Conservation (phyloP, 2,888 invertebrate genomes). For the Epiblema foenella region DNA sequence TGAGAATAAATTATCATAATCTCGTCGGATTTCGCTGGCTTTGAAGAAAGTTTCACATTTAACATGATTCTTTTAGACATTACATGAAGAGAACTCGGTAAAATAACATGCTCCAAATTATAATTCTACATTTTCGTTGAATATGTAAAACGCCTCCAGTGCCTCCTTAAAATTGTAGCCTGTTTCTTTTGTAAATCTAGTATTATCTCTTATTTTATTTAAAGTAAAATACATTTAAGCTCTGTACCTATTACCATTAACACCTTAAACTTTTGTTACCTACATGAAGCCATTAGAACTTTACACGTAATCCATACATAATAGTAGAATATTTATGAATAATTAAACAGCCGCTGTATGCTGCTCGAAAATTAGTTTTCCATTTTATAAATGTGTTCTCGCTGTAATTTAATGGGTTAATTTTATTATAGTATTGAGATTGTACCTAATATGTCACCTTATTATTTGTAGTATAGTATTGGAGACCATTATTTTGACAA, state of each 20-base stretch:
- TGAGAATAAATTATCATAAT: conserved; percentile 26
- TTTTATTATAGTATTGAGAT: too few species aligned
- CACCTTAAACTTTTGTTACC: conserved; percentile 11
- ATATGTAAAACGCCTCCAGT: too few species aligned
- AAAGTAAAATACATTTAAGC: neutral
- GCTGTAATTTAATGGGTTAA: too few species aligned
- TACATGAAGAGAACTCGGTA: neutral
- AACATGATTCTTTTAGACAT: neutral
- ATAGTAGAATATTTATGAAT: neutral
- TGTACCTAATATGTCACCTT: too few species aligned
- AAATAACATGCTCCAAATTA: neutral
- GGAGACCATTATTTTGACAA: too few species aligned
- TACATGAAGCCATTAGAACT: neutral
- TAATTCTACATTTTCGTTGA: neutral
- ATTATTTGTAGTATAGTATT: too few species aligned
- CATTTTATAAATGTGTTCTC: too few species aligned
- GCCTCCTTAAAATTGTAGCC: neutral
- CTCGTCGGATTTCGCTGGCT: neutral
- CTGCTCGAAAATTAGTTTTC: neutral
- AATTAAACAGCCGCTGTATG: neutral
- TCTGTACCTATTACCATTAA: neutral
- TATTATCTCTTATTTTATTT: conserved; percentile 1
- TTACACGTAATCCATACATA: neutral
- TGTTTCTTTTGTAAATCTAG: neutral
- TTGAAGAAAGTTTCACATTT: conserved; percentile 2